These are phyloP conservation scores for Sarcophilus harrisii DNA, from an alignment of 2,797 vertebrate genomes.

Conservation along the genomic window DNA sequence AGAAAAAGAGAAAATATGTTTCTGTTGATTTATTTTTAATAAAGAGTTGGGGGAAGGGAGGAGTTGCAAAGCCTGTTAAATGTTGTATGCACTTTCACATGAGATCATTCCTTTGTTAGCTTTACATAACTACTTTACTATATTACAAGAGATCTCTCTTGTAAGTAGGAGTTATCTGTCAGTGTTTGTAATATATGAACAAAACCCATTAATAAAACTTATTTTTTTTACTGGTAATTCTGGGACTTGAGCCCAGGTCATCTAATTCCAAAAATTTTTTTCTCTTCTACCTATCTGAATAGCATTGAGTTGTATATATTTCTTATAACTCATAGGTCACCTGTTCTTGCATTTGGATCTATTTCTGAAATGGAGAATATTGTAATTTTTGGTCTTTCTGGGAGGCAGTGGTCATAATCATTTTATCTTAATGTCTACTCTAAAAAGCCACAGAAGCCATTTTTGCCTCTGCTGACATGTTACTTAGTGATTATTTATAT, in stretches of 20 bases:
- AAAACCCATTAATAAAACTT: neutral
- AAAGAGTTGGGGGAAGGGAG: neutral
- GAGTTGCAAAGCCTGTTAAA: neutral
- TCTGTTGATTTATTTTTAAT: neutral
- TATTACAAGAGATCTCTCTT: neutral
- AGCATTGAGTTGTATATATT: neutral
- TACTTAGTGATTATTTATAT: constrained; percentile 37
- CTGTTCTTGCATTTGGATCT: constrained; percentile 43
- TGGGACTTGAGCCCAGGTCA: neutral
- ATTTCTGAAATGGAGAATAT: constrained; percentile 42
- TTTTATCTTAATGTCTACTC: constrained; percentile 65
- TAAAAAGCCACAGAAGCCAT: constrained; percentile 49
- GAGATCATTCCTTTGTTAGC: neutral
- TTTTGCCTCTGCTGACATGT: constrained; percentile 51
- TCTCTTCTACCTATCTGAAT: neutral
- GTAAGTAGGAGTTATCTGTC: neutral
- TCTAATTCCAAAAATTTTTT: neutral
- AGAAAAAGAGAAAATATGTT: neutral
- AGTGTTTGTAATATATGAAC: neutral
- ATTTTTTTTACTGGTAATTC: neutral
- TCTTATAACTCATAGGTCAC: neutral
- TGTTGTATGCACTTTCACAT: neutral
- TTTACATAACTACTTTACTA: neutral
- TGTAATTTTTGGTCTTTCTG: constrained; percentile 40
- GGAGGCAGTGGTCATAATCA: constrained; percentile 56